Evolutionary conservation across 2,888 invertebrate species (phyloP).

Genomic region (Gari tellinella): DNA sequence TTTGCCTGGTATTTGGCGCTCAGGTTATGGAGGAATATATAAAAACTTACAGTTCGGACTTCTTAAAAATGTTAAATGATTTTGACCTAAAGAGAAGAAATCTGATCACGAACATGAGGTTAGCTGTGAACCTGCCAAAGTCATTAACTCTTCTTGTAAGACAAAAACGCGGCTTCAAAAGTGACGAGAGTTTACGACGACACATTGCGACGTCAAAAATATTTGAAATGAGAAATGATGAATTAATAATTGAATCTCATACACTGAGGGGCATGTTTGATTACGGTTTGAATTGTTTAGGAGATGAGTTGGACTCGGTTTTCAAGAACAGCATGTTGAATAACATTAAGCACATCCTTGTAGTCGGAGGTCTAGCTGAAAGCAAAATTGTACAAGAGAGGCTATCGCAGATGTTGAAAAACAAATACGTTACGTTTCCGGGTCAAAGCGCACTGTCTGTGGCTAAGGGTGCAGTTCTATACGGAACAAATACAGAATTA

Average conservation of each 20-base stretch:
- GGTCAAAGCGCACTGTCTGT: conserved; percentile 24
- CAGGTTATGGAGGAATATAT: conserved; percentile 23
- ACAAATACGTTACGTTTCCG: conserved; percentile 21
- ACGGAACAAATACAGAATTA: conserved; percentile 29
- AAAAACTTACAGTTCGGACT: conserved; percentile 13
- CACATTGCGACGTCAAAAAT: conserved; percentile 27
- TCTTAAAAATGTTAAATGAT: conserved; percentile 25
- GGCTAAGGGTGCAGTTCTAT: conserved; percentile 46
- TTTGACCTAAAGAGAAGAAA: conserved; percentile 27
- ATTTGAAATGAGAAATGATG: conserved; percentile 25
- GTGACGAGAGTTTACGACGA: conserved; percentile 12
- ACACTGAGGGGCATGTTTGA: conserved; percentile 41
- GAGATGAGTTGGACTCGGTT: conserved; percentile 18
- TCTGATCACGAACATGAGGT: neutral
- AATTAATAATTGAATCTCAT: conserved; percentile 22
- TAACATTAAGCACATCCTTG: conserved; percentile 25
- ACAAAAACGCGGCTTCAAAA: conserved; percentile 12
- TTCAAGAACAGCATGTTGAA: conserved; percentile 8
- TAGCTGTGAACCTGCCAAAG: conserved; percentile 22
- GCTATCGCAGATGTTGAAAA: conserved; percentile 10
- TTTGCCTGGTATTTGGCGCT: conserved; percentile 43
- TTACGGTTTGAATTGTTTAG: conserved; percentile 31
- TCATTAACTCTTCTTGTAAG: conserved; percentile 22
- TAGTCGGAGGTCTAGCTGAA: conserved; percentile 39
- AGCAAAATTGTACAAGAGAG: conserved; percentile 21